Evolutionary conservation across 2,113 vertebrate species (phyloP).

Genomic region (Pedionomus torquatus): DNA sequence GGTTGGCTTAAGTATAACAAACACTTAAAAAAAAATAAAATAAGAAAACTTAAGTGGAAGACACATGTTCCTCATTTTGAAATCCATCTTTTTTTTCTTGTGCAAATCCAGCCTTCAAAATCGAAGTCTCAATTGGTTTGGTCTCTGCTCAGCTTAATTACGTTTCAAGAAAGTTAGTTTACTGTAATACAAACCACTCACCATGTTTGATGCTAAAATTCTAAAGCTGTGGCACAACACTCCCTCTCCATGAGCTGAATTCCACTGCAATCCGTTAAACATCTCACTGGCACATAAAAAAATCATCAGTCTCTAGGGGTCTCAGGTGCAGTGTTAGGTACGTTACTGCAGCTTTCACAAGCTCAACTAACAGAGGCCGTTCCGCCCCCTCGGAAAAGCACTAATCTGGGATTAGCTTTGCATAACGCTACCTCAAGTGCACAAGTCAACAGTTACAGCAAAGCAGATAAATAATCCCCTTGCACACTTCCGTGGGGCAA

Average conservation of each 20-base stretch:
- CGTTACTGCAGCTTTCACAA: not conserved
- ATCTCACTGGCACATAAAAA: not conserved
- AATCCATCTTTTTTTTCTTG: not conserved
- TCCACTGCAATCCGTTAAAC: not conserved
- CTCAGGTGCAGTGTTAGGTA: not conserved
- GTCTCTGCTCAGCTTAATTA: not conserved
- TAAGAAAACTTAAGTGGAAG: not conserved
- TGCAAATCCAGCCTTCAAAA: not conserved
- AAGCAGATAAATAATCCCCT: not conserved
- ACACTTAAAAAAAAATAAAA: not conserved
- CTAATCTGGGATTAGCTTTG: constrained; percentile 54
- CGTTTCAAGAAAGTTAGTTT: not conserved
- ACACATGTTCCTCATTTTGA: not conserved
- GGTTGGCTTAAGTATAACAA: not conserved
- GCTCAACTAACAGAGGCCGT: not conserved
- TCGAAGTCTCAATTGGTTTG: not conserved
- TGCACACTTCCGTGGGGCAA: not conserved
- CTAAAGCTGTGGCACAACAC: not conserved
- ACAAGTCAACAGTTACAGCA: not conserved
- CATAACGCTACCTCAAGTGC: not conserved
- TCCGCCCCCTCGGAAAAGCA: not conserved
- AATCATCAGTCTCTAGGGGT: not conserved
- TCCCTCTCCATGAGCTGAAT: not conserved
- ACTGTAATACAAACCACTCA: not conserved
- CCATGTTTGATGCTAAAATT: not conserved